Evolutionary conservation across 2,888 invertebrate genomes (phyloP).

Genomic region (Volucella inflata): DNA sequence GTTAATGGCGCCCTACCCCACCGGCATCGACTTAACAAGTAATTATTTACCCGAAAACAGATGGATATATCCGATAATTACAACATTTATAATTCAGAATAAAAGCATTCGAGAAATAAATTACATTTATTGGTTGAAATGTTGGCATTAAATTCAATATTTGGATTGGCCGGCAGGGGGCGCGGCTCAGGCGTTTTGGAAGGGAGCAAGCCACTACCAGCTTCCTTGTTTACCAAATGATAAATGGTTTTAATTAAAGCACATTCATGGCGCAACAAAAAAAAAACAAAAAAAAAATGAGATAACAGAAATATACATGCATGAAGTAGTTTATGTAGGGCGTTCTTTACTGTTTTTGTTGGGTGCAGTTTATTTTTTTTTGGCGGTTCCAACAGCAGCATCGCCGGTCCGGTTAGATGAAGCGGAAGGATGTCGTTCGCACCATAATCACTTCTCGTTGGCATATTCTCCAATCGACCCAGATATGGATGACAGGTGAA

Average conservation of each 20-base stretch:
- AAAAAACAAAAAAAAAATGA: not conserved
- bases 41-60: slow-evolving; percentile 73
- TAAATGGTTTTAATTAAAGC: slow-evolving; percentile 71
- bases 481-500: slow-evolving; percentile 12
- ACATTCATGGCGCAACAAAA: slow-evolving; percentile 23
- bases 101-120: slow-evolving; percentile 69
- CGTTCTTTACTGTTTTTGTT: not conserved
- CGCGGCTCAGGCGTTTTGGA: not conserved
- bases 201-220: not conserved
- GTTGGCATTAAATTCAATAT: slow-evolving; percentile 74
- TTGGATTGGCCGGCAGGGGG: slow-evolving; percentile 47
- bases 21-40: slow-evolving; percentile 55
- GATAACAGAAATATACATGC: not conserved
- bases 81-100: slow-evolving; percentile 72
- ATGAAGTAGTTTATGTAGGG: not conserved
- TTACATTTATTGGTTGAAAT: slow-evolving; percentile 72
- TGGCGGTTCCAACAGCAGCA: not conserved
- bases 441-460: slow-evolving; percentile 1
- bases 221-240: slow-evolving; percentile 61
- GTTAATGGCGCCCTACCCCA: slow-evolving; percentile 14
- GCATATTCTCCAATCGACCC: not conserved
- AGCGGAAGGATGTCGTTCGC: slow-evolving; percentile 38
- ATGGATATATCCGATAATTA: slow-evolving; percentile 74
- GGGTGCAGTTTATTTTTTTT: not conserved
- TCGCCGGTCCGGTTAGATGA: slow-evolving; percentile 2